These are phyloP conservation scores for Leptopterna dolabrata DNA, from an alignment of 2,888 invertebrate genomes.

Conservation along the genomic window DNA sequence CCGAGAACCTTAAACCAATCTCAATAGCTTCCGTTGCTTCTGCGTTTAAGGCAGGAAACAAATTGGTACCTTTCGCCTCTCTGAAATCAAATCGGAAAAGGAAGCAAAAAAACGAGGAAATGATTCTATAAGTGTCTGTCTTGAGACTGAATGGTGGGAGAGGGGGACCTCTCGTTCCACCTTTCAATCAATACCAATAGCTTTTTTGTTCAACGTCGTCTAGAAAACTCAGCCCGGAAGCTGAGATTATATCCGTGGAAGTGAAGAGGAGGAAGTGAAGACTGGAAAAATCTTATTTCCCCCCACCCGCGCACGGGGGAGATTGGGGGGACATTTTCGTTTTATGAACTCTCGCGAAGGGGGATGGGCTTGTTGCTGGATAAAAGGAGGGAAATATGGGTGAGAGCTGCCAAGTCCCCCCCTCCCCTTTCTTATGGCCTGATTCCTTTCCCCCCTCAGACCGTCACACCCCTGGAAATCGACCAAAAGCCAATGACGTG, in stretches of 20 bases:
- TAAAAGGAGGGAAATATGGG: background rate
- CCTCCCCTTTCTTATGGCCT: no score
- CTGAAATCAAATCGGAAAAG: conserved; percentile 3
- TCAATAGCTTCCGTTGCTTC: background rate
- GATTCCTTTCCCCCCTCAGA: background rate
- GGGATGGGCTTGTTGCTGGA: conserved; percentile 1
- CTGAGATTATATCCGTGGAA: background rate
- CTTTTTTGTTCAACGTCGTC: background rate
- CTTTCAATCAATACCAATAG: conserved; percentile 20
- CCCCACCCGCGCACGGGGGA: background rate
- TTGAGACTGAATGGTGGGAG: background rate
- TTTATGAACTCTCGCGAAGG: no score
- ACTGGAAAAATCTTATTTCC: conserved; percentile 5
- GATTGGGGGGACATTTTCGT: conserved; percentile 6
- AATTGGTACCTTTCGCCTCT: background rate
- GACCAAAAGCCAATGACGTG: conserved; percentile 1
- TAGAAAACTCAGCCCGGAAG: background rate
- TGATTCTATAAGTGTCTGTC: background rate
- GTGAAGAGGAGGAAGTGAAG: no score
- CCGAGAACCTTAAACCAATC: background rate
- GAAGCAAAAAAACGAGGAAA: background rate
- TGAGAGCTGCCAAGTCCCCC: background rate
- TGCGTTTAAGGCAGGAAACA: background rate
- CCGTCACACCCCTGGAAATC: background rate
- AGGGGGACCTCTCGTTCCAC: background rate